Base-by-base conservation (phyloP, 2,888 invertebrate species). In the Idaea straminata region DNA sequence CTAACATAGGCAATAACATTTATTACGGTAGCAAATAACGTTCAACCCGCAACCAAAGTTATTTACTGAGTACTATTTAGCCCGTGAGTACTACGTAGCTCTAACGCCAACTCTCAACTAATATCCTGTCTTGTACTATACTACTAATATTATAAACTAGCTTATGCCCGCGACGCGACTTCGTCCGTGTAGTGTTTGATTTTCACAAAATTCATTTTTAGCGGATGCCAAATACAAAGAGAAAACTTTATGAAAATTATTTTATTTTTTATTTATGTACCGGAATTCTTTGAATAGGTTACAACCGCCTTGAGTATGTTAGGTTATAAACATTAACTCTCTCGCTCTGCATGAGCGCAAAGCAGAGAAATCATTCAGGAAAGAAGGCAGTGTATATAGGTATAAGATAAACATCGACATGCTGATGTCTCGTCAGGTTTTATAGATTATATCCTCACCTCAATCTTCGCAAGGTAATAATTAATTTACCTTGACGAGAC, bases 391-490 rank as follows among this genome's bases (percentile, higher is more conserved):
- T 25, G 38, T 63, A 38, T 61, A n/a, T n/a, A n/a, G n/a, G n/a
- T n/a, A n/a, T n/a, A n/a, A n/a, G n/a, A n/a, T n/a, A n/a, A n/a
- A n/a, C 65, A 65, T 69, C 63, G 57, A 34, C 47, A 64, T 63
- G 64, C 66, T 25, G 13, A 47, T 47, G 47, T 10, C 13, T 47
- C 5, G 47, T 47, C 47, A 47, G 47, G 47, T 47, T 47, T 47
- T 47, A 47, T 47, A 47, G 47, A 47, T 47, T 47, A 7, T 47
- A 13, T 47, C 66, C 73, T 67, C 62, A 61, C 65, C 64, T 73
- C 77, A 74, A 73, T 74, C 73, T 75, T 70, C 70, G 73, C 59
- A 64, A 63, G 68, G 66, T 72, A 73, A 72, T 78, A 75, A 77
- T 77, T 75, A 78, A 76, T 76, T 72, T 73, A 66, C 61, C 60